Base-by-base conservation (phyloP, 2,797 vertebrate species). In the Bovichtus diacanthus region DNA sequence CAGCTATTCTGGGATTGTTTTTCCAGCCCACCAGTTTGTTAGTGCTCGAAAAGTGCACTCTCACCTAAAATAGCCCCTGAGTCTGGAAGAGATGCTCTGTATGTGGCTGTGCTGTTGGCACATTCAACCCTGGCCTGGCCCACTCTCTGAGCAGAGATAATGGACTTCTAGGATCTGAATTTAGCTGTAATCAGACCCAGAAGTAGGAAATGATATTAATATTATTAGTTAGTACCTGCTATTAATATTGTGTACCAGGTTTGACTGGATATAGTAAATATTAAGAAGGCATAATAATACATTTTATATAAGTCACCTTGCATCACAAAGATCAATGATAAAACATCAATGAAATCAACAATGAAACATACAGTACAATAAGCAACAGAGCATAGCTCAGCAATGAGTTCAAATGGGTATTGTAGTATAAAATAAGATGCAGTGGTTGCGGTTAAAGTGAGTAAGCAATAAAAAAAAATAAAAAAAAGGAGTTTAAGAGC, bases 1-100 rank as follows among this genome's bases (percentile, higher is more conserved):
- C 68, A 81, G 70, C 80, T 92, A 84, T 92, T 92, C 86, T 77
- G 72, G 83, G 86, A 91, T 83, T 88, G 88, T 89, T 92, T 89
- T 92, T 88, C 69, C 88, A 89, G 85, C 64, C 66, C 43, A 80
- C 71, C 39, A 62, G 62, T 87, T 90, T 86, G 77, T 70, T 79
- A 64, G 72, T 62, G 68, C 79, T 74, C 62, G 58, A 85, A 90
- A 90, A 88, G 64, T 75, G 60, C 44, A 68, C 78, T 80, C 67
- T 88, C 76, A 87, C 83, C 69, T 82, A 88, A 90, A 93, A 89
- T 88, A 91, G 67, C 58, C 60, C 50, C 31, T 5, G 27, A 67
- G 64, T 87, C 69, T 86, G 67, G 77, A 80, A 39, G 71, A 75
- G 66, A 81, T 74, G 62, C 38, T 34, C 64, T 76, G 56, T 63